Evolutionary conservation across 2,888 invertebrate species (phyloP), one percentile per base, ranked within the genome.

Genomic region (Sussaba pulchella): DNA sequence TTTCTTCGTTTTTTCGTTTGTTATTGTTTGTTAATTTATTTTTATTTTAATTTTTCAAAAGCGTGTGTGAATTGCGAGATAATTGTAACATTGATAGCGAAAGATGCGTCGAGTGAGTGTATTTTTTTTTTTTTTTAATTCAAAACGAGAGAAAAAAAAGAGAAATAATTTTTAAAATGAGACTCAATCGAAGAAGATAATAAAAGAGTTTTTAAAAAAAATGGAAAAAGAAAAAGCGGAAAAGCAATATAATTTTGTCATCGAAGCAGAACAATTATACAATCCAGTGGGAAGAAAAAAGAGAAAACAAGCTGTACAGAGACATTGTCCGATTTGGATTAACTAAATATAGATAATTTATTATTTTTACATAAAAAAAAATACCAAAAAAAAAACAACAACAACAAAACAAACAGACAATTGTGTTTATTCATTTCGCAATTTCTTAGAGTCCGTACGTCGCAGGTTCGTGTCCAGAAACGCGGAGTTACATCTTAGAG

Each of bases 261-360:
- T 43, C 70, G 70, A 36, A 72, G 63, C 47, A 24, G 24, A 71
- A 52, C 9, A 63, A 63, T 79, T 64, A 72, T 52, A 31, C 6
- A 76, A 81, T 72, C 50, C 50, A 70, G 85, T 86, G 85, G 78
- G 77, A 81, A 80, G 83, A 76, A 81, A 71, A 78, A 64, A 31
- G 43, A 75, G 70, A 45, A 52, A 71, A 70, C 36, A 69, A 77
- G 76, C 88, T 92, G 92, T 92, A 91, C 89, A 91, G 91, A 90
- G 89, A 89, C 88, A 87, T 87, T 91, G 88, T 90, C 87, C 87
- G 82, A 84, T 87, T 88, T 87, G 87, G 86, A 91, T 83, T 85
- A 26, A 72, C 75, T 81, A 89, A 91, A 91, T 92, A 91, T 89
- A 92, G 86, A 90, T 89, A 89, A 90, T 88, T 90, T 88, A 87